These are phyloP conservation scores for Argopecten irradians DNA, from an alignment of 1,140 invertebrate species.

Conservation along the genomic window DNA sequence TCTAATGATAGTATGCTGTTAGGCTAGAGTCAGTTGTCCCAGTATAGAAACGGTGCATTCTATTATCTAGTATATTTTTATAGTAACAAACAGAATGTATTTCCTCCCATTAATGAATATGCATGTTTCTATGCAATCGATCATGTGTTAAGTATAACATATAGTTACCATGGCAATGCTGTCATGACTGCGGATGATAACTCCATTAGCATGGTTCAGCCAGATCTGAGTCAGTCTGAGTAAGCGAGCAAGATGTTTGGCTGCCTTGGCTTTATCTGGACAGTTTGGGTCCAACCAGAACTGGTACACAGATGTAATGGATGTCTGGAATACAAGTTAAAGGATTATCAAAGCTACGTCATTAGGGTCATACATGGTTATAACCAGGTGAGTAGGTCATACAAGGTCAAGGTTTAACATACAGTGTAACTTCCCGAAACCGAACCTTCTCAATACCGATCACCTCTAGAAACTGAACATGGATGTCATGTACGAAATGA, in stretches of 20 bases:
- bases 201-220: slow-evolving; percentile 59
- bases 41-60: no score
- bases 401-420: neutral
- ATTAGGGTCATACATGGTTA: neutral
- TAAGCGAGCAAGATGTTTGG: slow-evolving; percentile 53
- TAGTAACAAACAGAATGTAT: no score
- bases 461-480: no score
- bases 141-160: no score
- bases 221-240: slow-evolving; percentile 55
- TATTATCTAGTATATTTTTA: no score
- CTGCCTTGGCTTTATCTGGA: slow-evolving; percentile 33
- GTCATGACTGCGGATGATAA: slow-evolving; percentile 57
- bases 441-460: no score
- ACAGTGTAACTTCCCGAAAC: no score
- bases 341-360: neutral
- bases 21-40: no score
- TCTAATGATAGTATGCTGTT: no score
- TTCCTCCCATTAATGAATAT: no score
- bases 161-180: slow-evolving; percentile 59
- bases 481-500: no score
- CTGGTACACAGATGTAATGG: slow-evolving; percentile 24
- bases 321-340: slow-evolving; percentile 3
- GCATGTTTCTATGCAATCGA: no score
- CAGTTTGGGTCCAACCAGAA: slow-evolving; percentile 10
- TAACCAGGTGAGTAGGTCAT: neutral